Evolutionary conservation across 2,888 invertebrate genomes (phyloP).

Genomic region (Ctenicera cuprea): DNA sequence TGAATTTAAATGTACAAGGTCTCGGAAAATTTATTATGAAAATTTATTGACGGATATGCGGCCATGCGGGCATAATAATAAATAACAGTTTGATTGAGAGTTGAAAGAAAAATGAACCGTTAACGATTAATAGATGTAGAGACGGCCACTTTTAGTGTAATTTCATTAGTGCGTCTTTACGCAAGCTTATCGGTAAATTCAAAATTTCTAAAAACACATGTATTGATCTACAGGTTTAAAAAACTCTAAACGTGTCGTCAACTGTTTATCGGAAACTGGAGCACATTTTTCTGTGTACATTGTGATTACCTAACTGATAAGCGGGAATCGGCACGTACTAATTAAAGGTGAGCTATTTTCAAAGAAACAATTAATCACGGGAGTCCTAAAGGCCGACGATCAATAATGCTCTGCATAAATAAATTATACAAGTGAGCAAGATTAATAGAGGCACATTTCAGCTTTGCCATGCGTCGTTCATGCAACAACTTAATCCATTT

Average conservation of each 20-base stretch:
- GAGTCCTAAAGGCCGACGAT: background rate
- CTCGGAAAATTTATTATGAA: background rate
- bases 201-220: too few species aligned
- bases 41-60: background rate
- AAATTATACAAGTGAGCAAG: background rate
- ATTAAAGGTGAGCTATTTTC: background rate
- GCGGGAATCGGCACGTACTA: background rate
- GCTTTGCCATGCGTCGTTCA: background rate
- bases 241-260: too few species aligned
- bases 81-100: too few species aligned
- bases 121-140: too few species aligned
- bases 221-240: too few species aligned
- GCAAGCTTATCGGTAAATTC: too few species aligned
- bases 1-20: background rate
- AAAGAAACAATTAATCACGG: background rate
- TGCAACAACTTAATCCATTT: slow-evolving; percentile 14
- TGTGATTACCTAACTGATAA: background rate
- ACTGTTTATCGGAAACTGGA: background rate
- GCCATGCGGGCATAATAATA: too few species aligned
- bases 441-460: slow-evolving; percentile 1
- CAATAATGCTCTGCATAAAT: background rate
- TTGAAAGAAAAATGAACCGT: too few species aligned
- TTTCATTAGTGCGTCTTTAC: too few species aligned
- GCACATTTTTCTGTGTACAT: background rate
- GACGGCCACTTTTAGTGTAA: too few species aligned